Evolutionary conservation across 2,797 vertebrate species (phyloP).

Genomic region (Microcaecilia unicolor): DNA sequence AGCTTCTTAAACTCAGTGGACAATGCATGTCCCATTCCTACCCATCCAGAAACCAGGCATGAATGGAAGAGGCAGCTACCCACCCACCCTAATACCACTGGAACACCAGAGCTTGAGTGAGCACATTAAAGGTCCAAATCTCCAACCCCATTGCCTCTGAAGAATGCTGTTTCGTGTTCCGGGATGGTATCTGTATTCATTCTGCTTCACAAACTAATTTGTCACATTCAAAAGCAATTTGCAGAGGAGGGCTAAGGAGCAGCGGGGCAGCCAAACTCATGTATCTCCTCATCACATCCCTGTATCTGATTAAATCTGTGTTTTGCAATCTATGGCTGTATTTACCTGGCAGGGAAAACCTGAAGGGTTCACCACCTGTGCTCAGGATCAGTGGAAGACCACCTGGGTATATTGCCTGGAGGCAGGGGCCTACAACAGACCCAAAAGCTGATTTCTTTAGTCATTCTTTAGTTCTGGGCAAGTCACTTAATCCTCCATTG

Average conservation of each 20-base stretch:
- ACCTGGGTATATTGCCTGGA: too few species aligned
- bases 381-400: too few species aligned
- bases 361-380: too few species aligned
- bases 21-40: too few species aligned
- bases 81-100: neutral
- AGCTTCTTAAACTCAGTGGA: too few species aligned
- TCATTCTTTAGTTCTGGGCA: too few species aligned
- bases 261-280: neutral
- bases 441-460: too few species aligned
- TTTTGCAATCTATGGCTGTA: neutral
- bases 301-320: neutral
- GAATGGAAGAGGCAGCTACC: neutral
- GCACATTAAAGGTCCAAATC: neutral
- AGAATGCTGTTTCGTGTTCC: constrained; percentile 12
- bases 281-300: neutral
- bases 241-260: constrained; percentile 26
- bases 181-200: constrained; percentile 30
- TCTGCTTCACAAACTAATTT: constrained; percentile 29
- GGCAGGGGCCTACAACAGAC: too few species aligned
- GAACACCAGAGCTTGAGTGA: neutral
- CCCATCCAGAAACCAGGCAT: neutral
- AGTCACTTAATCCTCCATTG: too few species aligned
- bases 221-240: constrained; percentile 33
- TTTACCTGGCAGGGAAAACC: too few species aligned
- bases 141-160: too few species aligned